Percentiles rank a stretch among this genome's conserved stretches.
phyloP scores from a whole-genome alignment of 1,140 invertebrate species.

The Heliothis virescens region DNA sequence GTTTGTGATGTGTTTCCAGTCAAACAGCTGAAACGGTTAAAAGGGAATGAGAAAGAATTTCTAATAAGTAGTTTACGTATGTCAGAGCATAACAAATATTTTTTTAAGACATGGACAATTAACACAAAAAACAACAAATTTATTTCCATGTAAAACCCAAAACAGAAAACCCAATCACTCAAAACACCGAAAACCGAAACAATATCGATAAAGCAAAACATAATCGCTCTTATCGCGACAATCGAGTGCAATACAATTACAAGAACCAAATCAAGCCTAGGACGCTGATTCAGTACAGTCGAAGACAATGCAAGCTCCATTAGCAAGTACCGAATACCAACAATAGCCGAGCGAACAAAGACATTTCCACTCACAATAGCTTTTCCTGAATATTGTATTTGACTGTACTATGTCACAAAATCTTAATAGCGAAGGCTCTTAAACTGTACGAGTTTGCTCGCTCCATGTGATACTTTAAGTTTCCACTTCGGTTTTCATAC shows the following conservation, averaged over 20 bases:
- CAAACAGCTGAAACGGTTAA: too few species aligned
- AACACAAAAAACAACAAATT: too few species aligned
- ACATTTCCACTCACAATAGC: slow-evolving; percentile 81
- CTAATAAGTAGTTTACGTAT: too few species aligned
- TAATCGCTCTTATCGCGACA: slow-evolving; percentile 31
- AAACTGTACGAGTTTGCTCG: slow-evolving; percentile 64
- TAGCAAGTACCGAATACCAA: slow-evolving; percentile 77
- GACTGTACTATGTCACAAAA: slow-evolving; percentile 72
- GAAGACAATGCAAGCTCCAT: slow-evolving; percentile 81
- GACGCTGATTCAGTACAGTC: slow-evolving; percentile 65
- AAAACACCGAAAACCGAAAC: neutral
- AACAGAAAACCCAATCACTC: neutral
- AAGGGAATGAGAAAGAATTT: too few species aligned
- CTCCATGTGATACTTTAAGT: slow-evolving; percentile 71
- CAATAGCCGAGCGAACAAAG: slow-evolving; percentile 77
- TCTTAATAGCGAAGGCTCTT: slow-evolving; percentile 70
- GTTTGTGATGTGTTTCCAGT: too few species aligned
- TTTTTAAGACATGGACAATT: too few species aligned
- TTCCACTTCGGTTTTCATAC: slow-evolving; percentile 61
- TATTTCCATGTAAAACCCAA: neutral
- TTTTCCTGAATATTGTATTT: slow-evolving; percentile 83
- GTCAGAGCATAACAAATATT: too few species aligned
- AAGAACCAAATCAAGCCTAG: slow-evolving; percentile 56
- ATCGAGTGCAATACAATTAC: slow-evolving; percentile 45
- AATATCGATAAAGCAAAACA: slow-evolving; percentile 35